These are phyloP conservation scores for Myanophis thanlyinensis DNA, from an alignment of 2,113 vertebrate genomes.

Conservation along the genomic window DNA sequence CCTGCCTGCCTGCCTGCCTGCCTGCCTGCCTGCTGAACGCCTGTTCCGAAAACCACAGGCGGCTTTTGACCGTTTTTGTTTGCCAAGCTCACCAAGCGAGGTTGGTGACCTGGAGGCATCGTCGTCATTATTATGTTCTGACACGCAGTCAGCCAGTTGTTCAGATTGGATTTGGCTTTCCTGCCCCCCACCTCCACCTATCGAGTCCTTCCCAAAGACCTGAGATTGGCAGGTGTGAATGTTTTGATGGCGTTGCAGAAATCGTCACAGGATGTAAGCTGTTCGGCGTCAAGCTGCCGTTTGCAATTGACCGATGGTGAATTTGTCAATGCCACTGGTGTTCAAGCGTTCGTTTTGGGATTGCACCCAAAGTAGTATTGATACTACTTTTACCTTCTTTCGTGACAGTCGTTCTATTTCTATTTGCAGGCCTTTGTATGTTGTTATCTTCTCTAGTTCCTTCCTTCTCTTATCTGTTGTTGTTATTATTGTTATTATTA, in stretches of 20 bases:
- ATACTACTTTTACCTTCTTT: background rate
- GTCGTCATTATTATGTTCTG: background rate
- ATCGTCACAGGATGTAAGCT: background rate
- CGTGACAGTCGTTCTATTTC: background rate
- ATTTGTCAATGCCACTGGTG: background rate
- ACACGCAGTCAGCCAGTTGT: background rate
- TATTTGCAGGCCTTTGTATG: background rate
- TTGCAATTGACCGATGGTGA: background rate
- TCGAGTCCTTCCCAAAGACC: background rate
- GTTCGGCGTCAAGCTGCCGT: background rate
- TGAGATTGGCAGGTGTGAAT: background rate
- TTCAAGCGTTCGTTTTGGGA: background rate
- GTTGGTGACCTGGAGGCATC: background rate
- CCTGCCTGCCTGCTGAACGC: background rate
- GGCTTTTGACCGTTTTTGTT: background rate
- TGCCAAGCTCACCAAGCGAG: background rate
- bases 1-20: background rate
- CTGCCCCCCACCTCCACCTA: background rate
- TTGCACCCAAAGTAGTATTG: background rate
- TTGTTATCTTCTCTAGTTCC: background rate
- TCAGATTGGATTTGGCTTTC: background rate
- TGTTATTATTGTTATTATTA: background rate
- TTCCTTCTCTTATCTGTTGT: background rate
- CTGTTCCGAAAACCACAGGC: background rate
- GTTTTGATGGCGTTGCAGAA: background rate